Percentiles rank a stretch among this genome's conserved stretches.
Conservation (phyloP, 2,113 vertebrate genomes). For the Poeciliopsis retropinna region DNA sequence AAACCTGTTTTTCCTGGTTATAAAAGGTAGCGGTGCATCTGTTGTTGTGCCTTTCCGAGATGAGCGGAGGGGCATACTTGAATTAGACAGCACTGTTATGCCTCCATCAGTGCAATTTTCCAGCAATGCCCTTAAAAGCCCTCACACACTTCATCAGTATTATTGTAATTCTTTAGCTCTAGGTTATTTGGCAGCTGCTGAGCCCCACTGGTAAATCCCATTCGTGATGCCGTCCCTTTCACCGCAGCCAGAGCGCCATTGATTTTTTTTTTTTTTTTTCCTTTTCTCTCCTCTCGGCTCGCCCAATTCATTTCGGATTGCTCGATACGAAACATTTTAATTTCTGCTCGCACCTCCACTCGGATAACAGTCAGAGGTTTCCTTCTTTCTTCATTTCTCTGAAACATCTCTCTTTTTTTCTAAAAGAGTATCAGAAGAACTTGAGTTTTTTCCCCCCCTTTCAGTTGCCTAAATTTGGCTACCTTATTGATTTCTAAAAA, state of each 20-base stretch:
- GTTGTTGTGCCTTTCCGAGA: conserved; percentile 58
- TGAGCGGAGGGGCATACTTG: conserved; percentile 71
- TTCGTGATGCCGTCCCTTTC: conserved; percentile 92
- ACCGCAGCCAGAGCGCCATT: conserved; percentile 90
- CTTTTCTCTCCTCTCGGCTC: conserved; percentile 86
- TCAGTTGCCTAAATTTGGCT: conserved; percentile 12
- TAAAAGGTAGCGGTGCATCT: conserved; percentile 51
- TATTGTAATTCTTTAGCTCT: conserved; percentile 96
- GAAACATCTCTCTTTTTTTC: conserved; percentile 32
- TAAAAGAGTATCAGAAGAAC: conserved; percentile 84
- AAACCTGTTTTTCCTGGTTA: conserved; percentile 13
- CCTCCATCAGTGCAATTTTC: conserved; percentile 86
- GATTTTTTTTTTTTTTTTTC: conserved; percentile 91
- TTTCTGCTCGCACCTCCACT: conserved; percentile 91
- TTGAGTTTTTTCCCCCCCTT: conserved; percentile 24
- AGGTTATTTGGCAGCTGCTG: conserved; percentile 97
- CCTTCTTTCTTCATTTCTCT: conserved; percentile 52
- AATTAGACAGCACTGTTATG: conserved; percentile 86
- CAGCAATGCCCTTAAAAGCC: conserved; percentile 89
- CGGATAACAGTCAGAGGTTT: conserved; percentile 79
- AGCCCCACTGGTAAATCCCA: conserved; percentile 96
- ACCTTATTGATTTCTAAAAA: conserved; percentile 27
- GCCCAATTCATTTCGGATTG: conserved; percentile 92
- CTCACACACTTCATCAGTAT: conserved; percentile 92
- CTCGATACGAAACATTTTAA: conserved; percentile 99